These are phyloP conservation scores for Alectura lathami DNA, from an alignment of 2,113 vertebrate genomes.

Conservation along the genomic window DNA sequence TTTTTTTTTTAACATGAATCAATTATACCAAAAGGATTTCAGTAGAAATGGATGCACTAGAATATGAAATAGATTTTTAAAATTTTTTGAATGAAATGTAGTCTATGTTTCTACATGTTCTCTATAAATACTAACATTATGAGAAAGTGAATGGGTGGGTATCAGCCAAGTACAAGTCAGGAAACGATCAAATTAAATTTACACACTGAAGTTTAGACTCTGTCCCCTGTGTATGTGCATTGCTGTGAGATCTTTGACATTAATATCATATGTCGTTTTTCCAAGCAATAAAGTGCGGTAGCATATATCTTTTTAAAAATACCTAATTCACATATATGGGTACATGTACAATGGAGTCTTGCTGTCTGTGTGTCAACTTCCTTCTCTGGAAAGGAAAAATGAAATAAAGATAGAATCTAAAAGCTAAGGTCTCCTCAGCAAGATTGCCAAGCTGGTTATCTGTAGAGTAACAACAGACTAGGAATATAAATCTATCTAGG, in stretches of 20 bases:
- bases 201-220: neutral
- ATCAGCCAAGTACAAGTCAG: neutral
- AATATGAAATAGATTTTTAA: neutral
- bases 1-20: neutral
- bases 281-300: neutral
- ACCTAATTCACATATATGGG: neutral
- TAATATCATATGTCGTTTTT: neutral
- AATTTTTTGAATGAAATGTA: neutral
- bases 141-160: neutral
- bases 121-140: neutral
- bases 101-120: neutral
- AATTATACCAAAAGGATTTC: neutral
- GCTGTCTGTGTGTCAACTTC: neutral
- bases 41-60: neutral
- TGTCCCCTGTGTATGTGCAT: neutral
- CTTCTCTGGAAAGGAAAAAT: neutral
- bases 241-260: constrained; percentile 1
- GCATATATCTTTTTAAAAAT: neutral
- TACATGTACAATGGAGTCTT: accelerated
- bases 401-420: neutral
- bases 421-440: neutral
- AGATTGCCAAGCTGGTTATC: neutral
- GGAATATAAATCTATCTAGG: neutral
- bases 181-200: constrained; percentile 31
- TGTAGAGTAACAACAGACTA: neutral